Evolutionary conservation across 2,113 vertebrate species (phyloP).

Genomic region (Otolemur garnettii): DNA sequence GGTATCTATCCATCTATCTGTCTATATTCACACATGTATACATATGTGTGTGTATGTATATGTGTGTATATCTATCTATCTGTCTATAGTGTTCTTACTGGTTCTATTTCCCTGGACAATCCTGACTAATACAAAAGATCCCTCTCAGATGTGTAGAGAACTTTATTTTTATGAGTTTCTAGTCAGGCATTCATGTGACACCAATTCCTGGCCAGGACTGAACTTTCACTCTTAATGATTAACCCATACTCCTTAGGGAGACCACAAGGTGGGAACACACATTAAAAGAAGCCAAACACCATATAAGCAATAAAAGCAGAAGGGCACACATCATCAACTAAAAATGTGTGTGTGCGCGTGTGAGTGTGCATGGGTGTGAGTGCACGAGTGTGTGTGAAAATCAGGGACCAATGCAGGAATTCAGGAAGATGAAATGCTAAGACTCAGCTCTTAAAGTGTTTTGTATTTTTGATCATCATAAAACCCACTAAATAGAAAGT

Average conservation of each 20-base stretch:
- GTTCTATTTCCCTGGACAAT: neutral
- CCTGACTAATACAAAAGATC: neutral
- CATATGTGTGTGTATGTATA: too few species aligned
- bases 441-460: neutral
- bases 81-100: neutral
- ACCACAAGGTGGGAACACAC: neutral
- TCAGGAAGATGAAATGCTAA: neutral
- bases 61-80: too few species aligned
- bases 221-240: slow-evolving; percentile 55
- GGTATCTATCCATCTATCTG: too few species aligned
- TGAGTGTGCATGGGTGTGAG: neutral
- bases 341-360: neutral
- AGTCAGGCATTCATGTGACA: slow-evolving; percentile 23
- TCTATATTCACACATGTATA: neutral
- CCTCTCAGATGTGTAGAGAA: neutral
- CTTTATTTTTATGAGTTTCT: slow-evolving; percentile 57
- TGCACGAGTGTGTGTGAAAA: neutral
- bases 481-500: neutral
- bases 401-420: neutral
- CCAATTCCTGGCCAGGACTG: slow-evolving; percentile 21
- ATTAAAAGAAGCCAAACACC: neutral
- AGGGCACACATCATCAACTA: neutral
- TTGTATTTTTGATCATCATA: slow-evolving; percentile 27
- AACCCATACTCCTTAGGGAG: slow-evolving; percentile 38
- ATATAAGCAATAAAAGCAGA: neutral